phyloP scores from a whole-genome alignment of 2,888 invertebrate genomes.

The Macaria liturata region DNA sequence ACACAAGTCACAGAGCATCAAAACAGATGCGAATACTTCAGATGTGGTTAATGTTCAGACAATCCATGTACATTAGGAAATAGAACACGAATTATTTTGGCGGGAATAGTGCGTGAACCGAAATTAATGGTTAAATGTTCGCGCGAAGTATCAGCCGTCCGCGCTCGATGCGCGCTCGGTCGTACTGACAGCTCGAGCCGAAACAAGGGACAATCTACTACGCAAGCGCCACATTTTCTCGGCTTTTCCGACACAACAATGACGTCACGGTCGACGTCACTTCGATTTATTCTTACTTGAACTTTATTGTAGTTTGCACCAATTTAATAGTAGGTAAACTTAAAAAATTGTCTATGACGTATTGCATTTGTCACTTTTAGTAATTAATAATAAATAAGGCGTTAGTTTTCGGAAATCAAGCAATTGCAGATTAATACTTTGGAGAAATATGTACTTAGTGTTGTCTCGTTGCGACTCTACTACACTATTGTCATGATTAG shows the following conservation, averaged over 20 bases:
- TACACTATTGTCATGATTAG: too few relatives aligned
- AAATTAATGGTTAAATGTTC: slow-evolving; percentile 44
- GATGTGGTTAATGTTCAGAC: too few relatives aligned
- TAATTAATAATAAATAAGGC: too few relatives aligned
- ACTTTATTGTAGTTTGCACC: slow-evolving; percentile 1
- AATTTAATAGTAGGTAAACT: too few relatives aligned
- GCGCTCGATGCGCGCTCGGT: slow-evolving; percentile 46
- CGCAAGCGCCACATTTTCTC: slow-evolving; percentile 73
- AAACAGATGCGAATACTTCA: neutral
- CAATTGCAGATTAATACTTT: too few relatives aligned
- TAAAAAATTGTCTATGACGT: too few relatives aligned
- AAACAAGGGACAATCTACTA: slow-evolving; percentile 58
- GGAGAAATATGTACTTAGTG: too few relatives aligned
- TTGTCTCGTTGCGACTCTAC: too few relatives aligned
- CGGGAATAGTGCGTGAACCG: slow-evolving; percentile 19
- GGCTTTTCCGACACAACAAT: slow-evolving; percentile 59
- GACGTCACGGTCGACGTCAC: slow-evolving; percentile 51
- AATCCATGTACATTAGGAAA: too few relatives aligned
- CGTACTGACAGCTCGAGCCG: slow-evolving; percentile 43
- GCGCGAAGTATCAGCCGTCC: slow-evolving; percentile 65
- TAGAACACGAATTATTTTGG: slow-evolving; percentile 14
- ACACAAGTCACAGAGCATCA: slow-evolving; percentile 16
- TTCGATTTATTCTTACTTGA: slow-evolving; percentile 8
- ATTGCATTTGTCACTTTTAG: too few relatives aligned
- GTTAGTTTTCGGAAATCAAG: too few relatives aligned